These are phyloP conservation scores for Gila robusta DNA, from an alignment of 2,797 vertebrate genomes.

Conservation along the genomic window DNA sequence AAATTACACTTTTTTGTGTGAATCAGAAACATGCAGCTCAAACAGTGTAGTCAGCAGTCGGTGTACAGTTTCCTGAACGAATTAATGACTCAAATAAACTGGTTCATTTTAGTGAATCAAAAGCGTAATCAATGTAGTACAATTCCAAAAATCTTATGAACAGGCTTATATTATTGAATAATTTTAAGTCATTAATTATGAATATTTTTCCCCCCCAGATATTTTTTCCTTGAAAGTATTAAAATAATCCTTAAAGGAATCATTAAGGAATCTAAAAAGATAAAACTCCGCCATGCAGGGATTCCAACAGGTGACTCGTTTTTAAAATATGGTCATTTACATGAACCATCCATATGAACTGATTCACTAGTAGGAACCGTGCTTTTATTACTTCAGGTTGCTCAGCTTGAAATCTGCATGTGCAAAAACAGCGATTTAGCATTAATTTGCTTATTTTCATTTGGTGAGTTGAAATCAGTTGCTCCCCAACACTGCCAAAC, in stretches of 20 bases:
- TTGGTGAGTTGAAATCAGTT: background rate
- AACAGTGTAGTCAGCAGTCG: background rate
- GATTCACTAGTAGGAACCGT: background rate
- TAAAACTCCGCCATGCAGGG: background rate
- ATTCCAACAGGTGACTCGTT: background rate
- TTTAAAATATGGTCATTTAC: background rate
- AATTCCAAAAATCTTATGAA: no score
- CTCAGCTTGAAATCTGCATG: background rate
- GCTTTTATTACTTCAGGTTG: background rate
- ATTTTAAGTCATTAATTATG: background rate
- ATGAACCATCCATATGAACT: background rate
- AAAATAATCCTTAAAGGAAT: background rate
- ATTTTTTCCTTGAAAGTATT: background rate
- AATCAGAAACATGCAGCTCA: background rate
- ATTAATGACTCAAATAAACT: background rate
- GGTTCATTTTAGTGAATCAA: background rate
- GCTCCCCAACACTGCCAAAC: conserved; percentile 18
- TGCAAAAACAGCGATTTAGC: background rate
- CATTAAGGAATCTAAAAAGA: background rate
- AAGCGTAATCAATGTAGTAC: background rate
- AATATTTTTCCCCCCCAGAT: background rate
- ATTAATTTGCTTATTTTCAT: background rate
- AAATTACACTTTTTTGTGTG: background rate
- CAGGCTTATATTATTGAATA: background rate
- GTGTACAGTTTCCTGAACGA: background rate